Evolutionary conservation across 2,113 vertebrate species (phyloP).

Genomic region (Oceanites oceanicus): DNA sequence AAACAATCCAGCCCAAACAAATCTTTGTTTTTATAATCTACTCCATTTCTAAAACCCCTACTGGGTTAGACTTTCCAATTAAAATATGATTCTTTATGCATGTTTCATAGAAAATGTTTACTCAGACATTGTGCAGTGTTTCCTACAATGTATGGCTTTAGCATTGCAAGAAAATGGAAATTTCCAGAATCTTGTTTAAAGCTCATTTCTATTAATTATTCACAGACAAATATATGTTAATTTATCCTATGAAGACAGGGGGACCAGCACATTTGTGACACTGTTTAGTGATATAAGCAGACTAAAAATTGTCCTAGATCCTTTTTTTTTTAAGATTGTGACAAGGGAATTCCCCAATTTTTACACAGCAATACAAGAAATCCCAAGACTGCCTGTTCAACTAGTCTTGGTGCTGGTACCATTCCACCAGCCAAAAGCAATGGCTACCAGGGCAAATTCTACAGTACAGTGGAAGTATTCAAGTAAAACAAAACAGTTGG

Average conservation of each 20-base stretch:
- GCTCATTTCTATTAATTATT: not conserved
- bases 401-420: not conserved
- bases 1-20: conserved; percentile 38
- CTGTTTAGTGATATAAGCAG: not conserved
- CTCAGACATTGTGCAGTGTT: not conserved
- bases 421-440: not conserved
- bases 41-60: not conserved
- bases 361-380: not conserved
- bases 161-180: not conserved
- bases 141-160: not conserved
- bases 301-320: not conserved
- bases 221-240: not conserved
- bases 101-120: not conserved
- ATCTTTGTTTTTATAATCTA: conserved; percentile 29
- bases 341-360: not conserved
- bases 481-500: not conserved
- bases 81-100: not conserved
- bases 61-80: conserved; percentile 9
- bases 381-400: not conserved
- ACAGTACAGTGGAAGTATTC: not conserved
- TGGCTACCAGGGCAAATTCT: not conserved
- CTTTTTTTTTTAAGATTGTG: not conserved
- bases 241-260: not conserved
- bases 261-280: not conserved
- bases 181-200: not conserved